A percentile compares a stretch with the other conserved stretches of the same genome.
Evolutionary conservation across 1,140 invertebrate species (phyloP).

Genomic region (Scaptodrosophila lebanonensis): DNA sequence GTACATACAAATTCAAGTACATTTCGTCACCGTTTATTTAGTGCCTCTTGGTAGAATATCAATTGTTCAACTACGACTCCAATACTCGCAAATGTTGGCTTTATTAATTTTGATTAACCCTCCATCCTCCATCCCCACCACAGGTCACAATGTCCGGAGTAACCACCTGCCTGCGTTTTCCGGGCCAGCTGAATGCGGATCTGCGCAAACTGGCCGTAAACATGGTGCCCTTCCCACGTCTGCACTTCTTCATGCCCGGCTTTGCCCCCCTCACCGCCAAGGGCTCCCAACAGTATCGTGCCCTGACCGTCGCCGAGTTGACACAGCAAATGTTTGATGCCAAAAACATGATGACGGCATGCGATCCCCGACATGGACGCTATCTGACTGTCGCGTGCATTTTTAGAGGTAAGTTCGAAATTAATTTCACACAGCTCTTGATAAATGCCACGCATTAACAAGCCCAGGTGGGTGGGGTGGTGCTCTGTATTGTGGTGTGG

Average conservation of each 20-base stretch:
- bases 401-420: conserved; percentile 86
- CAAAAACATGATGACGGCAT: conserved; percentile 98
- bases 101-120: too few species aligned
- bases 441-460: conserved; percentile 9
- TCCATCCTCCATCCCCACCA: conserved; percentile 37
- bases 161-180: conserved; percentile 90
- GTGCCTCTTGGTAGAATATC: too few species aligned
- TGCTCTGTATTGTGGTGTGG: too few species aligned
- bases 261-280: conserved; percentile 95
- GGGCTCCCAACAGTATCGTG: conserved; percentile 89
- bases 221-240: conserved; percentile 97
- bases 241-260: conserved; percentile 98
- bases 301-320: conserved; percentile 91
- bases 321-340: conserved; percentile 95
- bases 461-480: neutral
- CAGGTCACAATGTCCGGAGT: conserved; percentile 90
- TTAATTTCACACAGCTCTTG: neutral
- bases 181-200: conserved; percentile 92
- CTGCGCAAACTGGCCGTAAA: conserved; percentile 96
- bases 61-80: too few species aligned
- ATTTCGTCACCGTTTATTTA: too few species aligned
- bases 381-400: conserved; percentile 96
- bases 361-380: conserved; percentile 93
- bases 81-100: too few species aligned
- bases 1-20: too few species aligned